phyloP scores from a whole-genome alignment of 2,888 invertebrate species.

The Molanna angustata region DNA sequence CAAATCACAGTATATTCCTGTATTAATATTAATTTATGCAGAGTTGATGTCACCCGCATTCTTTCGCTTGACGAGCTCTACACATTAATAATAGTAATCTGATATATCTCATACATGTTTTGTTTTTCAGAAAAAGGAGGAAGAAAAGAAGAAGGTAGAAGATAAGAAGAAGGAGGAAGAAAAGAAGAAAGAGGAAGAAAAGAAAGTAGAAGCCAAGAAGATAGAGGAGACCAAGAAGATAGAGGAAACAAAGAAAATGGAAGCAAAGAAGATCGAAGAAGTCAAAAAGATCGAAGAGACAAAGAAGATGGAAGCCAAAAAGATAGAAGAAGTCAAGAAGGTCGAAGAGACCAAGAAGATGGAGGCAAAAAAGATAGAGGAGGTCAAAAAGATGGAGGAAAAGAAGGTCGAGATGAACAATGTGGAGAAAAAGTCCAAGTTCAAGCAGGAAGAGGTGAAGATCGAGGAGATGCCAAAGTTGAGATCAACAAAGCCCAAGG shows the following conservation, averaged over 20 bases:
- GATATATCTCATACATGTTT: no score
- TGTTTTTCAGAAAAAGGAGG: no score
- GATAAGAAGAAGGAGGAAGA: constrained; percentile 35
- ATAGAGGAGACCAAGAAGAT: constrained; percentile 48
- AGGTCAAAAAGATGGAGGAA: constrained; percentile 41
- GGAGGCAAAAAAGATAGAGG: constrained; percentile 36
- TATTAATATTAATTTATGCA: no score
- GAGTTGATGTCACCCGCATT: no score
- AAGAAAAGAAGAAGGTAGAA: constrained; percentile 44
- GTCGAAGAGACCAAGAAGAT: constrained; percentile 35
- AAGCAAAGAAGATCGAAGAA: constrained; percentile 38
- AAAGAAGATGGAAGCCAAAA: constrained; percentile 49
- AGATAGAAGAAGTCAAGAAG: constrained; percentile 35
- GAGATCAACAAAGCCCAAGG: constrained; percentile 54
- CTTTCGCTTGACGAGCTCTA: no score
- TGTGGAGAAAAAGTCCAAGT: constrained; percentile 39
- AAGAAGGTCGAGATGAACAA: constrained; percentile 42
- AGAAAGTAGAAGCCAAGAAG: constrained; percentile 38
- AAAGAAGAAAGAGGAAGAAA: constrained; percentile 33
- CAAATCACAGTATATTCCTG: no score
- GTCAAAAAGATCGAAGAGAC: constrained; percentile 47
- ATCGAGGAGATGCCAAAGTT: constrained; percentile 62
- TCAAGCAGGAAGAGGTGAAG: constrained; percentile 50
- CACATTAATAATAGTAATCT: no score
- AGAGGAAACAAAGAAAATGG: constrained; percentile 52